A percentile compares a stretch with the other conserved stretches of the same genome.
These are phyloP conservation scores for Tangara arthus DNA, from an alignment of 2,797 vertebrate species.

Conservation along the genomic window DNA sequence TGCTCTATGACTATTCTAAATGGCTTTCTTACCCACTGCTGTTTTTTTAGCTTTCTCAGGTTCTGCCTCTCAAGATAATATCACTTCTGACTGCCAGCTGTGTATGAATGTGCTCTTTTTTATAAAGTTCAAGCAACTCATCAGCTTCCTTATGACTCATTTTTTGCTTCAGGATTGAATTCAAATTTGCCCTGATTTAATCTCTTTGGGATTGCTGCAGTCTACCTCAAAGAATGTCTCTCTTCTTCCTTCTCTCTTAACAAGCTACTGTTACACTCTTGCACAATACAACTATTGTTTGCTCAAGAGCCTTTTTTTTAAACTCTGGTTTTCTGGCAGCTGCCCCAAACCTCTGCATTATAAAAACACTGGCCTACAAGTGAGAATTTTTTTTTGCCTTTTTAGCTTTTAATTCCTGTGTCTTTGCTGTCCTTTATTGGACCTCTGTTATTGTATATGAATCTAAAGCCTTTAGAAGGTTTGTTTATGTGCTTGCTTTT, in stretches of 20 bases:
- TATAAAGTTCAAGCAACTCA: constrained; percentile 53
- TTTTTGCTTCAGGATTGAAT: constrained; percentile 59
- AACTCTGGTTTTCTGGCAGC: constrained; percentile 53
- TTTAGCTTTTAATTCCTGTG: constrained; percentile 26
- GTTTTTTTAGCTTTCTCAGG: constrained; percentile 37
- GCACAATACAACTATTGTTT: constrained; percentile 61
- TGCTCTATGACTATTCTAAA: background rate
- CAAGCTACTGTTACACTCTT: constrained; percentile 57
- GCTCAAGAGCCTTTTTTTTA: constrained; percentile 49
- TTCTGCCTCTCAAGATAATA: constrained; percentile 42
- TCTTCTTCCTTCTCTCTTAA: constrained; percentile 50
- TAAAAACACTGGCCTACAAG: constrained; percentile 33
- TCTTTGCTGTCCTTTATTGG: constrained; percentile 9
- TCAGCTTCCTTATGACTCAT: constrained; percentile 63
- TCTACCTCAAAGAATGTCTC: constrained; percentile 65
- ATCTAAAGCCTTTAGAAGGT: constrained; percentile 18
- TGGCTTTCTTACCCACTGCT: background rate
- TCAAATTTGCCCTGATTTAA: constrained; percentile 59
- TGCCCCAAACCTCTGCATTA: constrained; percentile 52
- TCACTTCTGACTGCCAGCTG: constrained; percentile 55
- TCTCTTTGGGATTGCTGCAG: constrained; percentile 53
- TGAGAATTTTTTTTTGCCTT: background rate
- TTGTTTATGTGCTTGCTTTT: background rate
- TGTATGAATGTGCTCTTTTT: constrained; percentile 40
- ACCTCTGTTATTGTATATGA: constrained; percentile 1